phyloP scores from a whole-genome alignment of 2,888 invertebrate species.

The Coelinius sp. region DNA sequence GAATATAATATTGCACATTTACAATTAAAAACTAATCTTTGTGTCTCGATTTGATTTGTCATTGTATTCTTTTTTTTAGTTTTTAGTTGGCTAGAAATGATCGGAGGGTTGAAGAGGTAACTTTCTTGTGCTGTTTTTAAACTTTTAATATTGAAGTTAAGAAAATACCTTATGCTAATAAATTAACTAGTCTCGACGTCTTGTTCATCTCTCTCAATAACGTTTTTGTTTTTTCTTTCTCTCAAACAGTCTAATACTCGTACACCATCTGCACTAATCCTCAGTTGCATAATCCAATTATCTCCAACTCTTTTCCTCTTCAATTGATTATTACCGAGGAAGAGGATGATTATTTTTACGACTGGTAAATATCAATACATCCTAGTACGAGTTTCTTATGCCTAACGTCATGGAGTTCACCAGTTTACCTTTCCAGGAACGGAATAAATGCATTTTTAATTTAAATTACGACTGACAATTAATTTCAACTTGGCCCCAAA shows the following conservation, averaged over 20 bases:
- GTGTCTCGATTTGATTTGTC: slow-evolving; percentile 22
- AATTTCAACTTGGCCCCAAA: slow-evolving; percentile 44
- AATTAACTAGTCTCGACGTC: slow-evolving; percentile 57
- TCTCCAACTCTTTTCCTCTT: background rate
- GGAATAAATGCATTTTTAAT: background rate
- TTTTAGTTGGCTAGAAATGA: slow-evolving; percentile 11
- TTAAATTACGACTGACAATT: background rate
- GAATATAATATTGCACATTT: slow-evolving; percentile 37
- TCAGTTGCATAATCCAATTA: slow-evolving; percentile 6
- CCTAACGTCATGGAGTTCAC: slow-evolving; percentile 33
- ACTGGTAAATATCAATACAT: background rate
- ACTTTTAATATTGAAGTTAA: slow-evolving; percentile 8
- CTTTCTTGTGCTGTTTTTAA: slow-evolving; percentile 16
- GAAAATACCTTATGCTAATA: slow-evolving; percentile 35
- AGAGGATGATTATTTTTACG: background rate
- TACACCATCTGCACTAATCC: slow-evolving; percentile 36
- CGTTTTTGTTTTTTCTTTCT: slow-evolving; percentile 2
- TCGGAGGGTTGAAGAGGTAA: slow-evolving; percentile 22
- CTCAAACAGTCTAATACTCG: slow-evolving; percentile 33
- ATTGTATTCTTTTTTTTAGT: slow-evolving; percentile 48
- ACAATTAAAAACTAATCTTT: slow-evolving; percentile 40
- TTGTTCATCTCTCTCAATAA: slow-evolving; percentile 47
- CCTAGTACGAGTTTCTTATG: slow-evolving; percentile 10
- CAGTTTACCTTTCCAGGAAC: slow-evolving; percentile 23
- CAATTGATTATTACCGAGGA: background rate